phyloP scores from a whole-genome alignment of 2,113 vertebrate genomes.

The Argyrosomus japonicus region DNA sequence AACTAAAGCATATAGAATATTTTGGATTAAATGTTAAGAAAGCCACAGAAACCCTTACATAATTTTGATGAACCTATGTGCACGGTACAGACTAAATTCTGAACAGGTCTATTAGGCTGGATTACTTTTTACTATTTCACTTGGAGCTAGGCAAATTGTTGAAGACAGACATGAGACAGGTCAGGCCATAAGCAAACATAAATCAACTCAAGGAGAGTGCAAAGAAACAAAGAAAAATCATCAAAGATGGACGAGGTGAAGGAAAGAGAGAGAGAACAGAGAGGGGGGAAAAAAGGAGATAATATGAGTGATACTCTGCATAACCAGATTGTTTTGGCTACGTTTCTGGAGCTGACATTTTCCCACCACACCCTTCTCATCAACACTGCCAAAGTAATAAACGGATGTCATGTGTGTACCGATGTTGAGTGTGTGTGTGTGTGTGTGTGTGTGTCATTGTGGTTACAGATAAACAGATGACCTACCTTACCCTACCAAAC shows the following conservation, averaged over 20 bases:
- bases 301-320: constrained; percentile 10
- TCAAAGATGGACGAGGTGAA: not conserved
- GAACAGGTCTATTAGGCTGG: not conserved
- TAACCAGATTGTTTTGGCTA: constrained; percentile 63
- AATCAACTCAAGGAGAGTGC: not conserved
- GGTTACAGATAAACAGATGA: not conserved
- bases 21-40: not conserved
- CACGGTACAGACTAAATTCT: not conserved
- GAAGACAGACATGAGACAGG: not conserved
- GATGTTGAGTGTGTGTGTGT: not conserved
- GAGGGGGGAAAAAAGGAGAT: not conserved
- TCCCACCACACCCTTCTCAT: constrained; percentile 79
- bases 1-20: not conserved
- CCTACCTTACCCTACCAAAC: too few relatives aligned
- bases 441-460: not conserved
- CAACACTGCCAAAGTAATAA: constrained; percentile 36
- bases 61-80: not conserved
- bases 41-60: not conserved
- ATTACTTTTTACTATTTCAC: not conserved
- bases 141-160: not conserved
- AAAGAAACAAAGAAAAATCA: not conserved
- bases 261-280: not conserved
- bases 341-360: constrained; percentile 43
- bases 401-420: not conserved
- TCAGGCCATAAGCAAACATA: not conserved